Evolutionary conservation across 23 tunicate genomes (phyloP).

Genomic region (Botrylloides violaceus): DNA sequence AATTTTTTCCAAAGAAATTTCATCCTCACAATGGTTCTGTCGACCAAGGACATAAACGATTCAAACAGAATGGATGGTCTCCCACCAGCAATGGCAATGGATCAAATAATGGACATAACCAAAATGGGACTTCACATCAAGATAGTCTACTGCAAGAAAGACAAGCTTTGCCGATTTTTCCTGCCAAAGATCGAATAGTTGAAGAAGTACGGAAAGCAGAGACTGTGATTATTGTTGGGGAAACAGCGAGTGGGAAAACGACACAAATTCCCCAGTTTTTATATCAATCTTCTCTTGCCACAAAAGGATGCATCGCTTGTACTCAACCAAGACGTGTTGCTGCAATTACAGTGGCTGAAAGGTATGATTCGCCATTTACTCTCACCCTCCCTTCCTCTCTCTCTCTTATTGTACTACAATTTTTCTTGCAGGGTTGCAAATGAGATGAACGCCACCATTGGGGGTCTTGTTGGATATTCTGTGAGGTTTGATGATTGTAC

Average conservation of each 20-base stretch:
- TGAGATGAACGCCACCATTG: slow-evolving; percentile 48
- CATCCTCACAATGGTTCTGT: neutral
- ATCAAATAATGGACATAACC: neutral
- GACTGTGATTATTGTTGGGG: slow-evolving; percentile 62
- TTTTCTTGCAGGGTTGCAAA: slow-evolving; percentile 38
- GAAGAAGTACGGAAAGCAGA: slow-evolving; percentile 43
- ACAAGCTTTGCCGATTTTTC: slow-evolving; percentile 42
- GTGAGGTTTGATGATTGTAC: slow-evolving; percentile 88
- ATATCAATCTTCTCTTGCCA: slow-evolving; percentile 26
- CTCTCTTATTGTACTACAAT: too few relatives aligned
- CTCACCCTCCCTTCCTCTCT: too few relatives aligned
- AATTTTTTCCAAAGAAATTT: neutral
- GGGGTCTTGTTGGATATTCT: slow-evolving; percentile 71
- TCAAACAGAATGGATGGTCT: neutral
- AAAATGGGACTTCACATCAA: neutral
- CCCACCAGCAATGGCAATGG: neutral
- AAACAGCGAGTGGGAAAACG: slow-evolving; percentile 95
- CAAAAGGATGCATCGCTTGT: slow-evolving; percentile 69
- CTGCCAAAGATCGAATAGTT: slow-evolving; percentile 42
- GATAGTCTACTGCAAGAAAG: slow-evolving; percentile 10
- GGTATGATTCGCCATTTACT: too few relatives aligned
- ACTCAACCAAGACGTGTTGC: slow-evolving; percentile 94
- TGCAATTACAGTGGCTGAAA: slow-evolving; percentile 83
- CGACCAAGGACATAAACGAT: neutral
- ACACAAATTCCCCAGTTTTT: slow-evolving; percentile 89